Percentiles rank a stretch among this genome's conserved stretches.
These are phyloP conservation scores for Ariolimax columbianus DNA, from an alignment of 2,888 invertebrate species.

Conservation along the genomic window DNA sequence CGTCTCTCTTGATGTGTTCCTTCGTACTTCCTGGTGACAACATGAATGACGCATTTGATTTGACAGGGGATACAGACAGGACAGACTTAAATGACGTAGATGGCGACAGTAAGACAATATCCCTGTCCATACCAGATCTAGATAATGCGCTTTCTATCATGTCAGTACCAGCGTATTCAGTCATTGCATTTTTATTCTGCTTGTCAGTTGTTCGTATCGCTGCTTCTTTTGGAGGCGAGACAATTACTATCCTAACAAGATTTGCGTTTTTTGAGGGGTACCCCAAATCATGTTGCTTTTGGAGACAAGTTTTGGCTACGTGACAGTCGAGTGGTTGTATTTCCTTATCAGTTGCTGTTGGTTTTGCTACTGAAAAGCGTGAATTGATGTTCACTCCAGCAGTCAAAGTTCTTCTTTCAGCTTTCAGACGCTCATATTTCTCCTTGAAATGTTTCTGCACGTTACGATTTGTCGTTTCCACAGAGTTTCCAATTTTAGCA, in stretches of 20 bases:
- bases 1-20: not conserved
- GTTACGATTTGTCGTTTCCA: no score
- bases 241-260: no score
- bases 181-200: not conserved
- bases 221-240: not conserved
- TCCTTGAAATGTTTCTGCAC: no score
- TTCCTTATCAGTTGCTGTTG: not conserved
- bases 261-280: no score
- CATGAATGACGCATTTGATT: not conserved
- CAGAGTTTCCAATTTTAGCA: no score
- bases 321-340: not conserved
- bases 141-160: not conserved
- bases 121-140: no score
- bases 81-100: constrained; percentile 8
- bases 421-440: not conserved
- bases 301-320: not conserved
- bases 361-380: not conserved
- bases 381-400: not conserved
- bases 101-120: not conserved
- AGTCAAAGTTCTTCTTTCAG: not conserved
- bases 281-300: not conserved
- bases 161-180: not conserved
- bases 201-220: no score
- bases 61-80: not conserved
- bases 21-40: not conserved